A percentile compares a stretch with the other conserved stretches of the same genome.
phyloP scores from a whole-genome alignment of 2,888 invertebrate genomes.

The Watsonalla binaria region DNA sequence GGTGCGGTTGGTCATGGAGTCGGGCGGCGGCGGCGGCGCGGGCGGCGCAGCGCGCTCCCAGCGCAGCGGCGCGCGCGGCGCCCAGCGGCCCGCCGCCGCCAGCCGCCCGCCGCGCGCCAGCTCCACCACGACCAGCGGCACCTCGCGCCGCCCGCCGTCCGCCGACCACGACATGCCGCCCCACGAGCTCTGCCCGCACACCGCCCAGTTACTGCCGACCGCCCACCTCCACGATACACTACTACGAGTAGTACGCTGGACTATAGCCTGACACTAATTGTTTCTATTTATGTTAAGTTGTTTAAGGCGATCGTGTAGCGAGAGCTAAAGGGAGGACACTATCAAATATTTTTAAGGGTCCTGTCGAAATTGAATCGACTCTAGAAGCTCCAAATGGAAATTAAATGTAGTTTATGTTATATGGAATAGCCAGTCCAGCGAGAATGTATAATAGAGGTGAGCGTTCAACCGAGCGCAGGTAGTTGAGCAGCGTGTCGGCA shows the following conservation, averaged over 20 bases:
- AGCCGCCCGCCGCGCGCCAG: slow-evolving; percentile 50
- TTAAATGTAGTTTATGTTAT: too few relatives aligned
- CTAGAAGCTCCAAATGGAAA: too few relatives aligned
- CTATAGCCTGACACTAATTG: too few relatives aligned
- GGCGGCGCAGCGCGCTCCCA: slow-evolving; percentile 41
- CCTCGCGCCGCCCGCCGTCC: slow-evolving; percentile 40
- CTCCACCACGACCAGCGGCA: slow-evolving; percentile 48
- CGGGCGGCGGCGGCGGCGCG: slow-evolving; percentile 35
- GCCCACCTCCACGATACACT: slow-evolving; percentile 5
- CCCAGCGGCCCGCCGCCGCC: slow-evolving; percentile 44
- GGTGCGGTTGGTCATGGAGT: slow-evolving; percentile 62
- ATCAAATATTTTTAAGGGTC: too few relatives aligned
- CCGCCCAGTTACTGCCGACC: slow-evolving; percentile 11
- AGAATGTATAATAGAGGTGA: too few relatives aligned
- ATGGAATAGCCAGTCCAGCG: too few relatives aligned
- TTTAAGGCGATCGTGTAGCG: too few relatives aligned
- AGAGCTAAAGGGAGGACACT: too few relatives aligned
- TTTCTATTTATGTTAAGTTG: too few relatives aligned
- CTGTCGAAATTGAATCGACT: too few relatives aligned
- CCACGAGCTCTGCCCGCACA: slow-evolving; percentile 26
- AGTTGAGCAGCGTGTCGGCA: slow-evolving; percentile 65
- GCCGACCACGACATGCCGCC: slow-evolving; percentile 37
- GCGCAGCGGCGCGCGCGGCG: slow-evolving; percentile 35
- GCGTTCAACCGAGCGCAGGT: slow-evolving; percentile 48
- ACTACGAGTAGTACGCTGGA: background rate